phyloP scores from a whole-genome alignment of 2,888 invertebrate genomes.

The Caenorhabditis imperialis region DNA sequence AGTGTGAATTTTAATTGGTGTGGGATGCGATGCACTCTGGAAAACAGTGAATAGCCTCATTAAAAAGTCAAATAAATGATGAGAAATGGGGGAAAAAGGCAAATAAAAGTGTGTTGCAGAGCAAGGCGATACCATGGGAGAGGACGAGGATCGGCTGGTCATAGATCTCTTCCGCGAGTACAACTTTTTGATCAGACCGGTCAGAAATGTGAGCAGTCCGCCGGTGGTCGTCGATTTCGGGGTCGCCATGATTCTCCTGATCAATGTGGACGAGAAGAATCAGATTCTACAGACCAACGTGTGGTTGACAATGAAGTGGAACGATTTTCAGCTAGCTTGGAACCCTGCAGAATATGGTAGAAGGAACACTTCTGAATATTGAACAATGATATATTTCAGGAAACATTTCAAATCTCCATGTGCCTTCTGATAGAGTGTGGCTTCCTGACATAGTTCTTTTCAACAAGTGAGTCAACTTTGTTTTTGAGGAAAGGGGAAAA shows the following conservation, averaged over 20 bases:
- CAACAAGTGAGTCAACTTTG: slow-evolving; percentile 73
- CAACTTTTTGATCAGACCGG: slow-evolving; percentile 81
- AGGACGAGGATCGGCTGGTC: slow-evolving; percentile 80
- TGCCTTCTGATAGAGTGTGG: slow-evolving; percentile 79
- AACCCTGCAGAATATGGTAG: slow-evolving; percentile 79
- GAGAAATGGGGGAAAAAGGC: slow-evolving; percentile 4
- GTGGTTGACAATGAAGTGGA: slow-evolving; percentile 78
- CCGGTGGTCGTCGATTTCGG: slow-evolving; percentile 79
- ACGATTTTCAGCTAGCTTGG: slow-evolving; percentile 79
- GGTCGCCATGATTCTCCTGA: slow-evolving; percentile 80
- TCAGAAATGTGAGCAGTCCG: slow-evolving; percentile 78
- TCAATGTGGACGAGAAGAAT: slow-evolving; percentile 79
- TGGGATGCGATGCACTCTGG: slow-evolving; percentile 30
- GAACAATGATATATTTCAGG: slow-evolving; percentile 26
- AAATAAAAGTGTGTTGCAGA: slow-evolving; percentile 35
- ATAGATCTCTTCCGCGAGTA: slow-evolving; percentile 80
- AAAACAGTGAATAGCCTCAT: slow-evolving; percentile 27
- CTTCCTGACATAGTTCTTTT: slow-evolving; percentile 81
- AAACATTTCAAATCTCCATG: slow-evolving; percentile 66
- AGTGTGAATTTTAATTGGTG: slow-evolving; percentile 45
- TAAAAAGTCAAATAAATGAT: slow-evolving; percentile 44
- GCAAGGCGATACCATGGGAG: slow-evolving; percentile 61
- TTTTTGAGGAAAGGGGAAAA: neutral
- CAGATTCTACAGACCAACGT: slow-evolving; percentile 79
- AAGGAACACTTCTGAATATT: neutral